Evolutionary conservation across 2,888 invertebrate genomes (phyloP), one percentile per base, ranked within the genome.

Genomic region (Falcaria lacertinaria): DNA sequence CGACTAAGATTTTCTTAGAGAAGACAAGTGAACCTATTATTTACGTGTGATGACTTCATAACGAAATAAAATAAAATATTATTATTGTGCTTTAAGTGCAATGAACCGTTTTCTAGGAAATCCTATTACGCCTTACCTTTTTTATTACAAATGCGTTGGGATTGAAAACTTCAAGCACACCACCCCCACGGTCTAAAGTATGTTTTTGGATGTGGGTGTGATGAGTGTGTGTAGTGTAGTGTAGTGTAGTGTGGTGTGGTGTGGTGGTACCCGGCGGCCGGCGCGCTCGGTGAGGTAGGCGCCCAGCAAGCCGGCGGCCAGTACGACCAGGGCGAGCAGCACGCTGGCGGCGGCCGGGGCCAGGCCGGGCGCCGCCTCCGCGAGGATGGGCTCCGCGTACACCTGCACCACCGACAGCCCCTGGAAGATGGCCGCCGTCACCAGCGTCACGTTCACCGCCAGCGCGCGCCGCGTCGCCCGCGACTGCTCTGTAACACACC

Each of bases 341-440:
- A 69, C 57, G 32, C 69, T 58, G 39, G 66, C 60, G 16, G 68
- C 11, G 0, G 60, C 66, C 0, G 74, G 17, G 0, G 76, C 66
- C 48, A 74, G 62, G 28, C 42, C 59, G 0, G 75, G 74, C 3
- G 73, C 48, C 0, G 73, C 69, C 19, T 66, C 52, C 1, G 41
- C 37, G 48, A 78, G 76, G 34, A 78, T 34, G 0, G 69, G 68
- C 4, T 59, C 64, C 0, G 77, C 70, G 44, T 69, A 74, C 33
- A 74, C 69, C 44, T 69, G 69, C 2, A 74, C 52, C 1, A 64
- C 64, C 0, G 69, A 44, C 8, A 72, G 45, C 0, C 76, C 76
- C 62, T 75, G 71, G 52, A 71, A 69, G 5, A 65, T 60, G 6
- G 63, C 43, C 0, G 64, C 48, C 0, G 68, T 58, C 37, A 57